Evolutionary conservation across 2,113 vertebrate species (phyloP).

Genomic region (Genyomyrus donnyi): DNA sequence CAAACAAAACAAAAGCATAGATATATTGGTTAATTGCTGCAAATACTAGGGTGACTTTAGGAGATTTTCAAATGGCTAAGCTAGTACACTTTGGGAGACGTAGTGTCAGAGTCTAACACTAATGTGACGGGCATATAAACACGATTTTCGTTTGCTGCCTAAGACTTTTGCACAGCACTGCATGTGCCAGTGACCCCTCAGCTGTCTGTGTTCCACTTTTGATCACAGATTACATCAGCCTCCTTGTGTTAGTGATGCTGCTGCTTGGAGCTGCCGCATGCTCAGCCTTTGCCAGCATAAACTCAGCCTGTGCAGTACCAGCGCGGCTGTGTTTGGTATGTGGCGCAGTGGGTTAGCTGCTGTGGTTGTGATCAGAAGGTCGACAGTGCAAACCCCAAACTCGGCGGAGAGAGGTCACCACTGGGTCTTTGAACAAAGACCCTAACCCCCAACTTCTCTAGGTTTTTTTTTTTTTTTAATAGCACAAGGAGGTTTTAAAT

Average conservation of each 20-base stretch:
- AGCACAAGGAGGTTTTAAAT: neutral
- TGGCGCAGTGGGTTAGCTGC: neutral
- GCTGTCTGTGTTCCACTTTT: neutral
- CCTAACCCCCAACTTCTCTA: neutral
- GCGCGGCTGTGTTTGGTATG: neutral
- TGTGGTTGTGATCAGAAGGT: neutral
- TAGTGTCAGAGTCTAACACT: neutral
- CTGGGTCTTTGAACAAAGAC: neutral
- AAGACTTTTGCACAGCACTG: neutral
- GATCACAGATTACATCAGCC: neutral
- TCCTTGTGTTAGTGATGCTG: neutral
- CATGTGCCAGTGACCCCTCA: neutral
- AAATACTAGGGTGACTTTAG: neutral
- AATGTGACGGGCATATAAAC: neutral
- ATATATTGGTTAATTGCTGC: neutral
- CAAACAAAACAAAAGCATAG: neutral
- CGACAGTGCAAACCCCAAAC: neutral
- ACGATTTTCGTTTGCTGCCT: neutral
- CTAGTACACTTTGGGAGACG: neutral
- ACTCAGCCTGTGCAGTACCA: neutral
- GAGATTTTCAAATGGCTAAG: neutral
- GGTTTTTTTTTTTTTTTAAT: no score
- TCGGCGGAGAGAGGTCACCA: neutral
- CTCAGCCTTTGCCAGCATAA: neutral
- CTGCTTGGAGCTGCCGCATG: neutral